Evolutionary conservation across 2,797 vertebrate species (phyloP).

Genomic region (Rhabdomys pumilio): DNA sequence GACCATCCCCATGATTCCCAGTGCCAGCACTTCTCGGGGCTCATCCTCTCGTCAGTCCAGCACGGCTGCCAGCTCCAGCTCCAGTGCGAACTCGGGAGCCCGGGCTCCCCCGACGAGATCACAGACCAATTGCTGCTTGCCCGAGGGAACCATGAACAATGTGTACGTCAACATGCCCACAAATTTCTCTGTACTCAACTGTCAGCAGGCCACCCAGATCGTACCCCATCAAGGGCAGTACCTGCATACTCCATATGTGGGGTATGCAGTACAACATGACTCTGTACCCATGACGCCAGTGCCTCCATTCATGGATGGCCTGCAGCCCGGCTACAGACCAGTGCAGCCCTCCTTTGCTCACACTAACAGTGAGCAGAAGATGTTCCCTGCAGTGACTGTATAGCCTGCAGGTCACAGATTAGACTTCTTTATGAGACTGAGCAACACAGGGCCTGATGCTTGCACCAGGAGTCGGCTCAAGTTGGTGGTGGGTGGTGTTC

Average conservation of each 20-base stretch:
- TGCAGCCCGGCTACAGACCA: conserved; percentile 94
- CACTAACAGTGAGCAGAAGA: conserved; percentile 93
- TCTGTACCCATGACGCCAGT: conserved; percentile 91
- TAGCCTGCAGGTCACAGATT: conserved; percentile 79
- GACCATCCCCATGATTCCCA: conserved; percentile 99
- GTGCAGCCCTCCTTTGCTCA: conserved; percentile 97
- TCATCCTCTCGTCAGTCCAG: conserved; percentile 98
- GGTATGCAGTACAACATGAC: conserved; percentile 94
- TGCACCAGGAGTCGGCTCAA: conserved; percentile 55
- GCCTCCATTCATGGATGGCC: conserved; percentile 93
- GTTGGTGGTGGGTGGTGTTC: conserved; percentile 76
- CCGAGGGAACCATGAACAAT: conserved; percentile 94
- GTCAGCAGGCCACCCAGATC: conserved; percentile 98
- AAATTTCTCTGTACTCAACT: conserved; percentile 98
- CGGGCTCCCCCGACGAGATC: conserved; percentile 93
- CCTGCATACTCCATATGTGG: conserved; percentile 97
- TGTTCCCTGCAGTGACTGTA: conserved; percentile 97
- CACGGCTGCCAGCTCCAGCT: conserved; percentile 98
- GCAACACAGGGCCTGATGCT: conserved; percentile 67
- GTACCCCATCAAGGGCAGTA: conserved; percentile 98
- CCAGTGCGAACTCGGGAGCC: conserved; percentile 94
- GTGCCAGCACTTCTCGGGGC: conserved; percentile 94
- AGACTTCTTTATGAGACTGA: background rate
- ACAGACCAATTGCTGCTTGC: conserved; percentile 96
- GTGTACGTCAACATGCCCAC: conserved; percentile 99